Evolutionary conservation across 2,113 vertebrate species (phyloP).

Genomic region (Muntiacus muntjak): DNA sequence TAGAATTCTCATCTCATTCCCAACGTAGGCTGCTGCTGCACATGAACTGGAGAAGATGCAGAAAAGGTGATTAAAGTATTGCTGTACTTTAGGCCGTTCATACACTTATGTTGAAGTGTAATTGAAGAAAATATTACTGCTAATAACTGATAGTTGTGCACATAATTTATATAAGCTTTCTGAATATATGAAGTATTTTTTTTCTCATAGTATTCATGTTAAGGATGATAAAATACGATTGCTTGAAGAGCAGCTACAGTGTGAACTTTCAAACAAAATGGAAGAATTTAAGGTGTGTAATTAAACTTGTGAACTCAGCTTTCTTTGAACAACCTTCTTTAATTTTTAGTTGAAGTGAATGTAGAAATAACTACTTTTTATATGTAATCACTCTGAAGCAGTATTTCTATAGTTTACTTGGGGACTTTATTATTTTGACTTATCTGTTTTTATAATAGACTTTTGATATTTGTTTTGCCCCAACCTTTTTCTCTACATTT

Average conservation of each 20-base stretch:
- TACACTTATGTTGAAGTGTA: not conserved
- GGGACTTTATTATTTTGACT: not conserved
- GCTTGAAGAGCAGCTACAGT: conserved; percentile 82
- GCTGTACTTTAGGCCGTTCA: not conserved
- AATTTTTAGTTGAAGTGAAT: conserved; percentile 10
- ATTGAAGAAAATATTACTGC: not conserved
- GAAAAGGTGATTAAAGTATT: conserved; percentile 80
- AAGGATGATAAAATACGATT: conserved; percentile 84
- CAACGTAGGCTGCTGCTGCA: conserved; percentile 79
- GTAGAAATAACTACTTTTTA: not conserved
- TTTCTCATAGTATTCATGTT: conserved; percentile 73
- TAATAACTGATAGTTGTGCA: not conserved
- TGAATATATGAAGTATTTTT: conserved; percentile 21
- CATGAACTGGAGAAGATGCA: conserved; percentile 85
- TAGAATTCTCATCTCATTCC: conserved; percentile 73
- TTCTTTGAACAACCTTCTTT: not conserved
- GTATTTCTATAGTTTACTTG: not conserved
- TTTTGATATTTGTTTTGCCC: not conserved
- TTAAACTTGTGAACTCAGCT: not conserved
- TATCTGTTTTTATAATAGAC: not conserved
- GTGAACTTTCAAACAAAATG: conserved; percentile 78
- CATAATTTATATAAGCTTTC: not conserved
- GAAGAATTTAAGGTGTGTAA: conserved; percentile 82
- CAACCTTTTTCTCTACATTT: not conserved
- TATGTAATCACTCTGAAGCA: not conserved